phyloP scores from a whole-genome alignment of 2,113 vertebrate species.

The Crotalus tigris region DNA sequence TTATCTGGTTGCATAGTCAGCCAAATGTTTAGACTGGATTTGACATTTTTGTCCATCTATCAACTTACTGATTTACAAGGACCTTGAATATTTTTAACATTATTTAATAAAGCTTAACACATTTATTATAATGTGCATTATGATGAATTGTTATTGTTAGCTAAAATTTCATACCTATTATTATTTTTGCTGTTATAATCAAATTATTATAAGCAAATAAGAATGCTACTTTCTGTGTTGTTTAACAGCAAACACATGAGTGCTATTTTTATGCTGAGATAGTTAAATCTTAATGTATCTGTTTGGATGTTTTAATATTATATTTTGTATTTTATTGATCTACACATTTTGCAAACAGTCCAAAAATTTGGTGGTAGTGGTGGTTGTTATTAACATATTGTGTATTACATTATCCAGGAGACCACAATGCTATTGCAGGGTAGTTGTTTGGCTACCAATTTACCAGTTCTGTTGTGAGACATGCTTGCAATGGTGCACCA shows the following conservation, averaged over 20 bases:
- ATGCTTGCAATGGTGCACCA: not conserved
- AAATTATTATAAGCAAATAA: slow-evolving; percentile 3
- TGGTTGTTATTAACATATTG: not conserved
- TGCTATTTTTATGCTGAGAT: not conserved
- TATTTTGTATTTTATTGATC: not conserved
- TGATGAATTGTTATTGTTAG: not conserved
- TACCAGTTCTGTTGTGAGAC: not conserved
- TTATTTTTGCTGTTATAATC: not conserved
- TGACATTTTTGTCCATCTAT: not conserved
- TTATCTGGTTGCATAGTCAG: not conserved
- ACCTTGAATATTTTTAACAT: not conserved
- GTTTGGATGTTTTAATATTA: not conserved
- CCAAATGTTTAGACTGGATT: not conserved
- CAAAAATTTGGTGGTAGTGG: not conserved
- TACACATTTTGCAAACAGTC: not conserved
- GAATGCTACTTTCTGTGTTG: slow-evolving; percentile 12
- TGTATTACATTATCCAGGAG: not conserved
- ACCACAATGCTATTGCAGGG: not conserved
- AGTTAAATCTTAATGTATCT: not conserved
- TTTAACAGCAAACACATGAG: not conserved
- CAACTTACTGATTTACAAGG: not conserved
- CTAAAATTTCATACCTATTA: not conserved
- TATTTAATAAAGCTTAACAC: not conserved
- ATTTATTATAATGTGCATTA: not conserved
- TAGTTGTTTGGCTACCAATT: not conserved